Evolutionary conservation across 2,888 invertebrate species (phyloP).

Genomic region (Urechis unicinctus): DNA sequence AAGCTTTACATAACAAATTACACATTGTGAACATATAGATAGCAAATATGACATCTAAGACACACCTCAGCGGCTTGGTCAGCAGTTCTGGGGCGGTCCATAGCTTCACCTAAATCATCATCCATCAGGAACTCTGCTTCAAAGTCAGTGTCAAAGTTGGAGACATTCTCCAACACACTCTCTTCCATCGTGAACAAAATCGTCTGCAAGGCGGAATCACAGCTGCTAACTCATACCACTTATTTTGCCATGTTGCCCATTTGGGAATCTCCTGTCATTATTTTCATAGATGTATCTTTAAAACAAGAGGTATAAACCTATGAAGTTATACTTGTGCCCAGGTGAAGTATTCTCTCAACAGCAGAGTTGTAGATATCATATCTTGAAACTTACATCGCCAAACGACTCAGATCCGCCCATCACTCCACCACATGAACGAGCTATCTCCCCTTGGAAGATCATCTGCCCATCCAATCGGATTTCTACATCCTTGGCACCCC

Average conservation of each 20-base stretch:
- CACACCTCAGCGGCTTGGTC: conserved; percentile 26
- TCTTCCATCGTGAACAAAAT: conserved; percentile 77
- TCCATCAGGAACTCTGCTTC: conserved; percentile 41
- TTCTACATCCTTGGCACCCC: conserved; percentile 68
- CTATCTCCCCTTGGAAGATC: conserved; percentile 77
- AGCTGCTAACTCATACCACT: too few relatives aligned
- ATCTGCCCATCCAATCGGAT: conserved; percentile 63
- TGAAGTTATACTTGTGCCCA: too few relatives aligned
- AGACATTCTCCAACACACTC: conserved; percentile 62
- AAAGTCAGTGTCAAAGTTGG: conserved; percentile 51
- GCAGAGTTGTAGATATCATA: not conserved
- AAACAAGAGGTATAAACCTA: too few relatives aligned
- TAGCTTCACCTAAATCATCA: conserved; percentile 23
- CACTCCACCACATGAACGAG: conserved; percentile 69
- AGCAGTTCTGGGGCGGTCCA: conserved; percentile 40
- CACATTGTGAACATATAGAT: too few relatives aligned
- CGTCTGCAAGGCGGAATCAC: conserved; percentile 62
- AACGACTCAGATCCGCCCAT: conserved; percentile 63
- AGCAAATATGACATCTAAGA: not conserved
- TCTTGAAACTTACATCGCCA: conserved; percentile 51
- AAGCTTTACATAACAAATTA: too few relatives aligned
- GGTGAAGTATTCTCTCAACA: too few relatives aligned
- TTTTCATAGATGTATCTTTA: too few relatives aligned
- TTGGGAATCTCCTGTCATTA: too few relatives aligned
- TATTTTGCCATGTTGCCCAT: too few relatives aligned